A percentile compares a stretch with the other conserved stretches of the same genome.
phyloP scores from a whole-genome alignment of 2,888 invertebrate genomes.

The Podotricha telesiphe region DNA sequence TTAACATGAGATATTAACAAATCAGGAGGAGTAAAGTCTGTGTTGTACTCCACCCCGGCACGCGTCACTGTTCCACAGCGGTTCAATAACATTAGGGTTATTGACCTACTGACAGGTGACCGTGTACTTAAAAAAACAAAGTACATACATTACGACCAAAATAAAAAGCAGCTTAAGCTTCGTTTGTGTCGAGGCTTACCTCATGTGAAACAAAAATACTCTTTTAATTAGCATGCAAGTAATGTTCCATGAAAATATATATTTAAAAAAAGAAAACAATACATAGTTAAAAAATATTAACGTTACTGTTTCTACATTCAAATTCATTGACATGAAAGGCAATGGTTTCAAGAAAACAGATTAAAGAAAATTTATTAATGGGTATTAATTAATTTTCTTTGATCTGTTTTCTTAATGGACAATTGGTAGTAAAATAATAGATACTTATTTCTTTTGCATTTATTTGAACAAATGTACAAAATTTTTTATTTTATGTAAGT shows the following conservation, averaged over 20 bases:
- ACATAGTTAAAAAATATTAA: not conserved
- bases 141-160: conserved; percentile 26
- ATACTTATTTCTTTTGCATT: too few species aligned
- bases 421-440: too few species aligned
- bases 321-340: not conserved
- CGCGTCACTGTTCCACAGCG: conserved; percentile 43
- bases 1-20: not conserved
- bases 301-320: not conserved
- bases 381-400: too few species aligned
- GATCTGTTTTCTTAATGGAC: too few species aligned
- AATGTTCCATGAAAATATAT: not conserved
- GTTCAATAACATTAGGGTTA: conserved; percentile 58
- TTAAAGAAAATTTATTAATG: too few species aligned
- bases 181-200: not conserved
- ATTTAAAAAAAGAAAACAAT: not conserved
- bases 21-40: conserved; percentile 10
- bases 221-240: not conserved
- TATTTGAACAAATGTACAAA: too few species aligned
- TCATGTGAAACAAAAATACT: not conserved
- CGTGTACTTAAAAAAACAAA: conserved; percentile 43
- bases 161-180: conserved; percentile 18
- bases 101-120: conserved; percentile 55
- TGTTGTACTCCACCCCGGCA: conserved; percentile 29
- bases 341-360: too few species aligned
- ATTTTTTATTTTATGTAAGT: too few species aligned